Base-by-base conservation (phyloP, 2,888 invertebrate species). In the Alcis repandata region DNA sequence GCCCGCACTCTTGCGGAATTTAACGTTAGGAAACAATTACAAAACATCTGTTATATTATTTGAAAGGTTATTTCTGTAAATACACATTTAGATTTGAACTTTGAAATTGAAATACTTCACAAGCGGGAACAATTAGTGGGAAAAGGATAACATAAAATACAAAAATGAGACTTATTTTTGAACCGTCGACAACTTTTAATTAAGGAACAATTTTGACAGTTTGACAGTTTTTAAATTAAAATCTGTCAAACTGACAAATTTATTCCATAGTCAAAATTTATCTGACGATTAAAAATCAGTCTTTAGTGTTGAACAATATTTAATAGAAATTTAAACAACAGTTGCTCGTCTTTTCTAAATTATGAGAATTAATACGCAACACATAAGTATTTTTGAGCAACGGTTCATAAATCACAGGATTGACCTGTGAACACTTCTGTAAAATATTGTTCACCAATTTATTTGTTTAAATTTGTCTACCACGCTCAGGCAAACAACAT, bases 1-100 rank as follows among this genome's bases (percentile, higher is more conserved):
- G 77, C 77, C 79, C 79, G 77, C 78, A 76, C 77, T 75, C 74
- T 63, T 67, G 77, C 75, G 77, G 75, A 67, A 60, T 48, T 7
- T 53, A 66, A 63, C 1, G 10, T 51, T 52, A 63, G 27, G 51
- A 67, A 70, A 63, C 51, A 68, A 66, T 59, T 64, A 66, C 56
- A 15, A 51, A 59, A 68, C 65, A 67, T 63, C 64, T 63, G 66
- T 68, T 58, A 72, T 63, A 59, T 64, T 62, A 71, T 53, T 56
- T 20, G 2, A 53, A 41, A 32, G 19, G 43, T 56, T 60, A 59
- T 51, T 65, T 56, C 45, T 41, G 40, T 36, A 58, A 58, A 66
- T 22, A 51, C 59, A 56, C 56, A 40, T 46, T 51, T 36, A 54
- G 43, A 52, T 48, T 46, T 27, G 33, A 22, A 60, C 52, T 56